These are phyloP conservation scores for Amazona finschi DNA, from an alignment of 2,797 vertebrate species.

Conservation along the genomic window DNA sequence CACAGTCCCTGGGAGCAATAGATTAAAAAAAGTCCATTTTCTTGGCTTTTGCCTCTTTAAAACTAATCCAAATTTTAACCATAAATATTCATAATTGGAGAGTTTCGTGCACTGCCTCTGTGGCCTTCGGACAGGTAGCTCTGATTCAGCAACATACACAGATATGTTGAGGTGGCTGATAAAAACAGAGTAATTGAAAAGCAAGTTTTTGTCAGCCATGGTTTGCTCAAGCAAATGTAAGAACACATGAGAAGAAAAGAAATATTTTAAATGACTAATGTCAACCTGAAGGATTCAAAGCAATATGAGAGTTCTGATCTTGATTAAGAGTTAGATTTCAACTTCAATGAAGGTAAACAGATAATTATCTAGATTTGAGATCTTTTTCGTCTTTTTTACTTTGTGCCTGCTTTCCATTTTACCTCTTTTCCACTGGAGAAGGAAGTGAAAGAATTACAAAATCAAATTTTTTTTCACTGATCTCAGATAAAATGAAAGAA, in stretches of 20 bases:
- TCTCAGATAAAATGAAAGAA: not conserved
- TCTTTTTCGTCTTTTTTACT: not conserved
- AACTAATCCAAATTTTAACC: not conserved
- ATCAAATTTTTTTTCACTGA: not conserved
- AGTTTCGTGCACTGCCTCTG: not conserved
- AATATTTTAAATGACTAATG: not conserved
- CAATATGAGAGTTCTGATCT: not conserved
- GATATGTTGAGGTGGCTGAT: not conserved
- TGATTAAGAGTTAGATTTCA: not conserved
- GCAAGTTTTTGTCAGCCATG: not conserved
- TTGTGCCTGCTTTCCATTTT: not conserved
- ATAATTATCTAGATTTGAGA: not conserved
- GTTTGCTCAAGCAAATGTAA: not conserved
- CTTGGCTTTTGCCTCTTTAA: not conserved
- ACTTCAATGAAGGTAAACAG: not conserved
- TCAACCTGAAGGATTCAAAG: not conserved
- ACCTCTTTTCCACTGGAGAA: not conserved
- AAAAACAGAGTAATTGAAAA: not conserved
- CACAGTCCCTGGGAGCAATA: not conserved
- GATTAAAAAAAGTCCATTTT: not conserved
- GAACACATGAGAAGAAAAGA: not conserved
- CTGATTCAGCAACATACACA: not conserved
- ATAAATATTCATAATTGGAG: not conserved
- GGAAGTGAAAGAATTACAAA: not conserved
- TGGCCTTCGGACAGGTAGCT: not conserved